phyloP scores from a whole-genome alignment of 2,113 vertebrate species.

The Rynchops niger region DNA sequence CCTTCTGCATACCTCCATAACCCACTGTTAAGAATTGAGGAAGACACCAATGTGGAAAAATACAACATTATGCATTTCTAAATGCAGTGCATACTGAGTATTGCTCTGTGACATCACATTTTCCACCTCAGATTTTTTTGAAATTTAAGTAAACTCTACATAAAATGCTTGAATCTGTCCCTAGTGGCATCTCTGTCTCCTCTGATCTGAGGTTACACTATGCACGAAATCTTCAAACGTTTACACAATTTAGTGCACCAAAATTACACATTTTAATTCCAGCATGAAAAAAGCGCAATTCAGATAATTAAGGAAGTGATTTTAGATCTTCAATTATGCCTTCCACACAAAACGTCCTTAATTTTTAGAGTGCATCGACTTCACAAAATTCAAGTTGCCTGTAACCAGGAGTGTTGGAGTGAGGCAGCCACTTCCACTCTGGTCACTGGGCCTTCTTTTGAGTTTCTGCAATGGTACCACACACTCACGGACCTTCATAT shows the following conservation, averaged over 20 bases:
- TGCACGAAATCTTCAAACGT: background rate
- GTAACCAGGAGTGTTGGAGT: background rate
- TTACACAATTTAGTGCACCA: background rate
- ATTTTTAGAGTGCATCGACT: background rate
- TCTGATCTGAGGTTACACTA: background rate
- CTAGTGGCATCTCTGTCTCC: background rate
- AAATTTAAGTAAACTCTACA: background rate
- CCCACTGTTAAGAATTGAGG: background rate
- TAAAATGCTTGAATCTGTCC: background rate
- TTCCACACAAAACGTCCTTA: background rate
- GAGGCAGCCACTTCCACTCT: background rate
- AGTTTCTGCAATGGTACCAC: background rate
- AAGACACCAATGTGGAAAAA: background rate
- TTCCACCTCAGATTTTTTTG: background rate
- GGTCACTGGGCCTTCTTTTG: too few species aligned
- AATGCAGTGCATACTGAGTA: background rate
- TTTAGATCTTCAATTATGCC: background rate
- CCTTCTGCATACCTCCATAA: background rate
- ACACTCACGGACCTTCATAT: background rate
- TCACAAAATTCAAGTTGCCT: background rate
- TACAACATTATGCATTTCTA: background rate
- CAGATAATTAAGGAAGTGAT: background rate
- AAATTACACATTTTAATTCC: background rate
- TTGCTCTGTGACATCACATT: background rate
- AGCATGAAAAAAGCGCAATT: background rate